Evolutionary conservation across 2,888 invertebrate species (phyloP).

Genomic region (Aplocera efformata): DNA sequence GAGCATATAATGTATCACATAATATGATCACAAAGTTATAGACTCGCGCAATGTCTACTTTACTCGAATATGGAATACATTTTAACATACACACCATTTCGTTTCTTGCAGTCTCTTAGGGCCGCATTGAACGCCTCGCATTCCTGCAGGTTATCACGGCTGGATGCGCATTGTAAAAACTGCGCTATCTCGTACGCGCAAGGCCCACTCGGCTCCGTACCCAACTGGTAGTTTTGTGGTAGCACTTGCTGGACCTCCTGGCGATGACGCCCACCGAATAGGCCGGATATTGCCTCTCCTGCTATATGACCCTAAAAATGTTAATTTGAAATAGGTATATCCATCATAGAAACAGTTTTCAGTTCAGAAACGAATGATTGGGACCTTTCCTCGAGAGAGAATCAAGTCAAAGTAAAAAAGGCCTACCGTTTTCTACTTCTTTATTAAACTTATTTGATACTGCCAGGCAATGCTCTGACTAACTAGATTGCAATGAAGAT

Average conservation of each 20-base stretch:
- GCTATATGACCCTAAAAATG: slow-evolving; percentile 89
- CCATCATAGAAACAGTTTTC: background rate
- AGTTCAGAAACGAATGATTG: too few species aligned
- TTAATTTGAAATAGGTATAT: background rate
- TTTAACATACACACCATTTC: slow-evolving; percentile 86
- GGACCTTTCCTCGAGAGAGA: too few species aligned
- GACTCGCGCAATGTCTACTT: background rate
- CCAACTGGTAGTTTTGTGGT: slow-evolving; percentile 55
- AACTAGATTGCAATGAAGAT: too few species aligned
- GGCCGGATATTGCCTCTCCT: slow-evolving; percentile 89
- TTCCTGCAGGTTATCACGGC: slow-evolving; percentile 89
- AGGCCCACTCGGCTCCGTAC: slow-evolving; percentile 83
- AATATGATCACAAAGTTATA: too few species aligned
- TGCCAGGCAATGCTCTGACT: too few species aligned
- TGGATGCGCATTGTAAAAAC: slow-evolving; percentile 95
- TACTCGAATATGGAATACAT: too few species aligned
- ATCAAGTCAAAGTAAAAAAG: too few species aligned
- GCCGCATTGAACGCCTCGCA: slow-evolving; percentile 98
- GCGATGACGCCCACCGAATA: slow-evolving; percentile 53
- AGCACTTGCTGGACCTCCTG: slow-evolving; percentile 52
- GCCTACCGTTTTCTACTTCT: too few species aligned
- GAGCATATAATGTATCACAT: too few species aligned
- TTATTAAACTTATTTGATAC: too few species aligned
- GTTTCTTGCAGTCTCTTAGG: slow-evolving; percentile 93
- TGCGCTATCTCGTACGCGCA: slow-evolving; percentile 97